A percentile compares a stretch with the other conserved stretches of the same genome.
Conservation (phyloP, 2,797 vertebrate species). For the Heteromormyrus szaboi region DNA sequence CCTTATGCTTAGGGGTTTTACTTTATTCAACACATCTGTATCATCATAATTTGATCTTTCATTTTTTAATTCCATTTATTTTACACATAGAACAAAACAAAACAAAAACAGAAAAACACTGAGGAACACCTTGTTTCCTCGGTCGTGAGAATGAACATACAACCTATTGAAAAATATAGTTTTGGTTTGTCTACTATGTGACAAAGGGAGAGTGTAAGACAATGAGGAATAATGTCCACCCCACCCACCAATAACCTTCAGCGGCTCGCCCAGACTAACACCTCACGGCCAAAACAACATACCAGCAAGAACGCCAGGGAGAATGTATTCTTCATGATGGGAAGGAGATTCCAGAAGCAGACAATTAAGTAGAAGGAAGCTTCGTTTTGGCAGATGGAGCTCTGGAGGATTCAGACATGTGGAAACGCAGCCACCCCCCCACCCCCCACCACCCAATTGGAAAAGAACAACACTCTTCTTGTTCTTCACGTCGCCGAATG, state of each 20-base stretch:
- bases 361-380: constrained; percentile 43
- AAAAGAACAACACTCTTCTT: constrained; percentile 28
- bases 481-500: constrained; percentile 46
- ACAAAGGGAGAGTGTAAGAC: constrained; percentile 31
- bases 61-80: constrained; percentile 14
- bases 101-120: not conserved
- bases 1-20: constrained; percentile 28
- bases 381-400: constrained; percentile 53
- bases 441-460: constrained; percentile 29
- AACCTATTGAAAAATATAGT: constrained; percentile 45
- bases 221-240: not conserved
- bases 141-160: constrained; percentile 19
- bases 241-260: not conserved
- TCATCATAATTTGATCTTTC: constrained; percentile 21
- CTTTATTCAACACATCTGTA: constrained; percentile 29
- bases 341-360: constrained; percentile 54
- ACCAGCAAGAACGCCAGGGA: constrained; percentile 14
- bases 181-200: constrained; percentile 48
- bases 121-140: not conserved
- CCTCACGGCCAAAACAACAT: constrained; percentile 28
- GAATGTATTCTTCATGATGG: constrained; percentile 33
- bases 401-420: constrained; percentile 48
- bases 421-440: constrained; percentile 42
- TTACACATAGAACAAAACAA: constrained; percentile 27
- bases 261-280: not conserved